Evolutionary conservation across 1,140 invertebrate genomes (phyloP).

Genomic region (Drosophila bipectinata): DNA sequence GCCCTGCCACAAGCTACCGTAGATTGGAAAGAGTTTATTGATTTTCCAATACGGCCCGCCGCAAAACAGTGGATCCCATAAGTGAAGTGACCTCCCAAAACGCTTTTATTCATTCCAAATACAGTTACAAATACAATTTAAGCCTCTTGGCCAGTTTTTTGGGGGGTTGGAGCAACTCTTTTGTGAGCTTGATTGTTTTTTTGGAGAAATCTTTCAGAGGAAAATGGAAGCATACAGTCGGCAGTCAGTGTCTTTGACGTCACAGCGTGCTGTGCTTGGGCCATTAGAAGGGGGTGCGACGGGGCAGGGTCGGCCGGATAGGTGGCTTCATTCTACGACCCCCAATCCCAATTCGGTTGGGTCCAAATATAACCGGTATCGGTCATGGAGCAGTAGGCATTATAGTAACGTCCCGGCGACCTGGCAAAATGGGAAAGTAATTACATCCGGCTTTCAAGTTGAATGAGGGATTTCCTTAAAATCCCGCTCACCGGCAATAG

Average conservation of each 20-base stretch:
- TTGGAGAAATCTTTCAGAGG: background rate
- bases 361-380: conserved; percentile 95
- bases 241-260: conserved; percentile 66
- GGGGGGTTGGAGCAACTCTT: background rate
- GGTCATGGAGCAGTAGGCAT: conserved; percentile 95
- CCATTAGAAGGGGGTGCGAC: background rate
- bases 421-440: conserved; percentile 45
- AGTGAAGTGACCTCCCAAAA: conserved; percentile 15
- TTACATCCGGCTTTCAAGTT: background rate
- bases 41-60: conserved; percentile 52
- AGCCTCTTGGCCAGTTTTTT: background rate
- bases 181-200: conserved; percentile 1
- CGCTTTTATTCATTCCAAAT: conserved; percentile 37
- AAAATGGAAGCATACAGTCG: conserved; percentile 42
- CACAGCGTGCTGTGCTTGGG: conserved; percentile 44
- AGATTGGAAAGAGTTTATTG: conserved; percentile 57
- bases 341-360: conserved; percentile 88
- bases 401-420: conserved; percentile 93
- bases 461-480: background rate
- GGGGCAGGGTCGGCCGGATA: background rate
- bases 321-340: conserved; percentile 55
- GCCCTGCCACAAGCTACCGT: conserved; percentile 21
- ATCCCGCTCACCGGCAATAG: conserved; percentile 88
- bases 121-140: background rate
- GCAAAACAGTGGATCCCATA: conserved; percentile 17